phyloP scores from a whole-genome alignment of 2,797 vertebrate genomes.

The Macropus fuliginosus region DNA sequence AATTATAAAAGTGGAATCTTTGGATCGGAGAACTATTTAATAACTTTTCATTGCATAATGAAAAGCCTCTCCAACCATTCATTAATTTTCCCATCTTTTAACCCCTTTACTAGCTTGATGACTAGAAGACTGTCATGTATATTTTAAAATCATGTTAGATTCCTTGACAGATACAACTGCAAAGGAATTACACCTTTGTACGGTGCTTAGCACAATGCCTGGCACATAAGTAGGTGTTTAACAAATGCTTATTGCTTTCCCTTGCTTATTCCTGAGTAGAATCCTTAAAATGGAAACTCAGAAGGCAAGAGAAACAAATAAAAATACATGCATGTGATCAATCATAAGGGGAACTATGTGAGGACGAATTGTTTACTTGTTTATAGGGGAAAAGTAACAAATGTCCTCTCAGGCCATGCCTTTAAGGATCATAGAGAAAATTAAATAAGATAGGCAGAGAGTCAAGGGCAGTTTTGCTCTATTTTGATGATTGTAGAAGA shows the following conservation, averaged over 20 bases:
- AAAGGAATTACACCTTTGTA: neutral
- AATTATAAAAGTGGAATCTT: neutral
- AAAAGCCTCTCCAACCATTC: neutral
- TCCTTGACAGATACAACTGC: neutral
- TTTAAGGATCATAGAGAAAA: too few species aligned
- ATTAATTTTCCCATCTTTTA: neutral
- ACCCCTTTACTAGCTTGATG: neutral
- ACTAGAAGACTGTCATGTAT: neutral
- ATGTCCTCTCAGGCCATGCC: neutral
- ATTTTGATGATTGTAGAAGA: too few species aligned
- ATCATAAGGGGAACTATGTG: neutral
- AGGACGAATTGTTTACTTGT: neutral
- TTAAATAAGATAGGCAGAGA: too few species aligned
- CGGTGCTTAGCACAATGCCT: neutral
- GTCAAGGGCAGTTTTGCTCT: too few species aligned
- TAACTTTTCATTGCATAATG: neutral
- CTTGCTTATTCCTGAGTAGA: neutral
- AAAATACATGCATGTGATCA: neutral
- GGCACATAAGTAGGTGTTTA: constrained; percentile 3
- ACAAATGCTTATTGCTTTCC: constrained; percentile 12
- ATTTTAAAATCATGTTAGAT: neutral
- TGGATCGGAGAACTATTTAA: neutral
- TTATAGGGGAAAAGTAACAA: neutral
- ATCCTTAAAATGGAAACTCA: neutral
- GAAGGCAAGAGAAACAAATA: neutral